Evolutionary conservation across 2,113 vertebrate genomes (phyloP).

Genomic region (Steatornis caripensis): DNA sequence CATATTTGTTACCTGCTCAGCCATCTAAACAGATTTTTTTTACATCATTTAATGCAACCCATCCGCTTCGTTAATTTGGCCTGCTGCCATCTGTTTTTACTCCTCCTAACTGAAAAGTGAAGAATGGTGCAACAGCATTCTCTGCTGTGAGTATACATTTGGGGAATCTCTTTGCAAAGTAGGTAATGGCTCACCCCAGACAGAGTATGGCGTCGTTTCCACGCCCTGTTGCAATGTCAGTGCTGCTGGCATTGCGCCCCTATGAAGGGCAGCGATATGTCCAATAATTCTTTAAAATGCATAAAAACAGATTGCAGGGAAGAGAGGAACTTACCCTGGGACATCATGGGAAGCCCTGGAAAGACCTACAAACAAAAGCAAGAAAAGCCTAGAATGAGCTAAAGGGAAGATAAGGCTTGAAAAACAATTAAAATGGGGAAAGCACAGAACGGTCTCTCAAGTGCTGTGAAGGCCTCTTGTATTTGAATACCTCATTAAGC

Average conservation of each 20-base stretch:
- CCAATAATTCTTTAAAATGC: background rate
- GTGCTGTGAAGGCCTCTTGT: background rate
- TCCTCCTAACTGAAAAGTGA: background rate
- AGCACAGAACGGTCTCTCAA: background rate
- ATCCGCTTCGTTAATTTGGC: background rate
- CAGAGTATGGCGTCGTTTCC: background rate
- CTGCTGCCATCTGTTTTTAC: background rate
- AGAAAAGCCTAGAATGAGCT: background rate
- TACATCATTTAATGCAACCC: background rate
- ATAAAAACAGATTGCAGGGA: background rate
- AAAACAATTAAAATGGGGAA: background rate
- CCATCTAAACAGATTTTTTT: background rate
- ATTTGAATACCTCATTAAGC: background rate
- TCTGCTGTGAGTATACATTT: background rate
- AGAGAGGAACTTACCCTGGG: background rate
- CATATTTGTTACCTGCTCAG: background rate
- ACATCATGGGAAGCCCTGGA: background rate
- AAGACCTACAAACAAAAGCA: background rate
- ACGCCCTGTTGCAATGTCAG: accelerated
- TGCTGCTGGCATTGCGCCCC: background rate
- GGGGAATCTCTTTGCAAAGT: background rate
- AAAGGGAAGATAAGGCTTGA: background rate
- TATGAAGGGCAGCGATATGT: background rate
- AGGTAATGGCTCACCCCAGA: background rate
- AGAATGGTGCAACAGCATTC: background rate